These are phyloP conservation scores for Peucedramus taeniatus DNA, from an alignment of 2,113 vertebrate genomes.

Conservation along the genomic window DNA sequence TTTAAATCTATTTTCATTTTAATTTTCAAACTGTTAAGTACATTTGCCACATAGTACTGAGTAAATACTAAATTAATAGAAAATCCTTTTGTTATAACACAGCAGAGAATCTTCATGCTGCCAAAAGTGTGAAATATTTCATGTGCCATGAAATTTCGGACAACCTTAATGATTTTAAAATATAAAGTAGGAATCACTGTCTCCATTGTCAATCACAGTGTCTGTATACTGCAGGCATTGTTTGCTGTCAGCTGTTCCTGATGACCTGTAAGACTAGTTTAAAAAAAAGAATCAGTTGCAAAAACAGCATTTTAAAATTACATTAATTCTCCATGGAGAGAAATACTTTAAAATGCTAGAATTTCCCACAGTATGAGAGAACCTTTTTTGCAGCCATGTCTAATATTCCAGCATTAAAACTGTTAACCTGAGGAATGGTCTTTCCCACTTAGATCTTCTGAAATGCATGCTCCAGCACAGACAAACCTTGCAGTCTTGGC, in stretches of 20 bases:
- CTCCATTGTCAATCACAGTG: background rate
- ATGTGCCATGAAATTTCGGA: background rate
- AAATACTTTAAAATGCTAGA: background rate
- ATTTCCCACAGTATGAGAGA: background rate
- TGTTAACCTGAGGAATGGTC: background rate
- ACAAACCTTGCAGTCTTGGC: background rate
- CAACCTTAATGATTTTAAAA: background rate
- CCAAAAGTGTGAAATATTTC: background rate
- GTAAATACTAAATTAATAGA: background rate
- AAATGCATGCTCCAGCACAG: background rate
- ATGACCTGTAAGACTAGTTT: background rate
- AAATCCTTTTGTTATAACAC: background rate
- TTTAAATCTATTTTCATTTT: constrained; percentile 18
- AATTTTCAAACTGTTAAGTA: background rate
- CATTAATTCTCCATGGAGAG: background rate
- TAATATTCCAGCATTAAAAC: background rate
- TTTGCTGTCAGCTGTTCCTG: background rate
- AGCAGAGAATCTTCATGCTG: background rate
- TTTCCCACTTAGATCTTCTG: background rate
- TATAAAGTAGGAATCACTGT: background rate
- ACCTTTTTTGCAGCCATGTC: background rate
- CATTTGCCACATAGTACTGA: background rate
- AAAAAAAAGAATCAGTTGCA: background rate
- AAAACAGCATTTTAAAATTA: background rate
- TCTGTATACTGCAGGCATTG: background rate